phyloP scores from a whole-genome alignment of 2,113 vertebrate genomes.

The Tachycineta bicolor region DNA sequence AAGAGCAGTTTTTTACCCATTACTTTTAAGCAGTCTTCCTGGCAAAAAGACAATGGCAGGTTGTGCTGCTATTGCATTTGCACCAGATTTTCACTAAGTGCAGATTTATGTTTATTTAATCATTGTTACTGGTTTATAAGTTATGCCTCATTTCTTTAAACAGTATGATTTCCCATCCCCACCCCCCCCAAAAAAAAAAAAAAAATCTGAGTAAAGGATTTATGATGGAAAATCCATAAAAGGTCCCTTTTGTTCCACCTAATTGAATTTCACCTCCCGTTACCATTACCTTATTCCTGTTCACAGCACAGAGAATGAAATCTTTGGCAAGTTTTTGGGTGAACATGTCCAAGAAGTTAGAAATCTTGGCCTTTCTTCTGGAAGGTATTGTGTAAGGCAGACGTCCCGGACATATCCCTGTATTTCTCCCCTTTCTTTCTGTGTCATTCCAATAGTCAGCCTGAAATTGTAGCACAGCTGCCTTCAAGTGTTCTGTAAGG shows the following conservation, averaged over 20 bases:
- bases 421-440: slow-evolving; percentile 5
- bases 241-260: slow-evolving; percentile 61
- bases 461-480: neutral
- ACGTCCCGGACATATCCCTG: neutral
- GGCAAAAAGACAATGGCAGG: slow-evolving; percentile 38
- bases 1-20: neutral
- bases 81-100: slow-evolving; percentile 38
- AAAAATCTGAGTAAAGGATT: neutral
- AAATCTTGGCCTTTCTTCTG: slow-evolving; percentile 61
- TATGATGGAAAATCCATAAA: slow-evolving; percentile 62
- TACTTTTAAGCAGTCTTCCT: slow-evolving; percentile 7
- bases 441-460: neutral
- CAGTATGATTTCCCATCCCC: neutral
- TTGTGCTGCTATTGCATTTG: slow-evolving; percentile 15
- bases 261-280: slow-evolving; percentile 53
- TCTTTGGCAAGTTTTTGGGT: slow-evolving; percentile 47
- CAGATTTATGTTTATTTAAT: slow-evolving; percentile 60
- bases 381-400: slow-evolving; percentile 63
- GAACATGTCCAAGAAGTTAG: slow-evolving; percentile 36
- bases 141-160: slow-evolving; percentile 60
- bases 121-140: slow-evolving; percentile 30
- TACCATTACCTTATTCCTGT: slow-evolving; percentile 62
- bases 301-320: slow-evolving; percentile 41
- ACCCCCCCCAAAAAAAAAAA: neutral
- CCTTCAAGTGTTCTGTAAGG: neutral